Base-by-base conservation (phyloP, 2,888 invertebrate genomes). In the Mythimna albipuncta region DNA sequence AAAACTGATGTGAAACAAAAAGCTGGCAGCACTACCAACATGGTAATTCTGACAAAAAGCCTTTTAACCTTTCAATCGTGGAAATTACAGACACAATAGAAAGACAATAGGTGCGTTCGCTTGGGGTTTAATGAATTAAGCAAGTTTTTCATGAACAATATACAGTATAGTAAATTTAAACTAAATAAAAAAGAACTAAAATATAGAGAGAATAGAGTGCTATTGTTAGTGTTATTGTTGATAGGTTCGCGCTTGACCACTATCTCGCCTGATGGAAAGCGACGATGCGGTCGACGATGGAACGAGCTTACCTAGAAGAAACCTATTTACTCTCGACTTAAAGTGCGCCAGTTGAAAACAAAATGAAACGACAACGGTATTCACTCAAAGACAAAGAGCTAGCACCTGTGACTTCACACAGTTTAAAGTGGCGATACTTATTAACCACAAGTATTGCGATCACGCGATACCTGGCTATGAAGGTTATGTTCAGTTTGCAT, bases 401-500 rank as follows among this genome's bases (percentile, higher is more conserved):
- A 54, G 7, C 81, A 82, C 47, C 84, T 81, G 81, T 70, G 55
- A 79, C 52, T 67, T 70, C 80, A 69, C 75, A 73, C 55, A 47
- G 70, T 50, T 41, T 63, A 52, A 47, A 66, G 47, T 64, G n/a
- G 6, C 19, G 38, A 66, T 77, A 66, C 50, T 57, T 44, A n/a
- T 10, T 74, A 57, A 54, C 59, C 35, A 35, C 58, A 65, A 55
- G 63, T 59, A 62, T 61, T 50, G 11, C 38, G 59, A 76, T 38
- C 80, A 82, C 73, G 84, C 81, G 70, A 81, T 80, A 66, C 16
- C 52, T 65, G 70, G 38, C 67, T 50, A 54, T 16, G 70, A 83
- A 81, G 83, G 79, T 83, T 72, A 69, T 64, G 64, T 64, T 77
- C 19, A 44, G 65, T 80, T 59, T 77, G 55, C 61, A 64, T 83